These are phyloP conservation scores for Palythoa grandis DNA, from an alignment of 92 coral and sea anemone species.

Conservation along the genomic window DNA sequence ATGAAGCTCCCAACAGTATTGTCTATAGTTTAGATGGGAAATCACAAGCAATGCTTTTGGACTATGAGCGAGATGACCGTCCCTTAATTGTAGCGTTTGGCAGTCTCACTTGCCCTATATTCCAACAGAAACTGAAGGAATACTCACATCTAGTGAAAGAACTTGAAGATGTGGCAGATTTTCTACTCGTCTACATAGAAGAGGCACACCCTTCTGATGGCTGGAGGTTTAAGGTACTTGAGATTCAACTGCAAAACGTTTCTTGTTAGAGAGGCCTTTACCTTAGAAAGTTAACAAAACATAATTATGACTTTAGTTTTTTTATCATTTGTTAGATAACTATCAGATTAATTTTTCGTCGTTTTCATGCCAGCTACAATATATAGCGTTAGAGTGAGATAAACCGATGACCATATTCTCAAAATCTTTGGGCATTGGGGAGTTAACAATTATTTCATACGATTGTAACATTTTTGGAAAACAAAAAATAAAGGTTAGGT, in stretches of 20 bases:
- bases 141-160: conserved; percentile 29
- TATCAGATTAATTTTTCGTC: no score
- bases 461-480: not conserved
- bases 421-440: no score
- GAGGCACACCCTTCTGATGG: conserved; percentile 58
- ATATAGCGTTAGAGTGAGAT: no score
- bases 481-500: no score
- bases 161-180: conserved; percentile 49
- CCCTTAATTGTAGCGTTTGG: conserved; percentile 51
- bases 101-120: conserved; percentile 54
- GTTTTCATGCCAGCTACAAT: no score
- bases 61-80: conserved; percentile 25
- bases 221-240: not conserved
- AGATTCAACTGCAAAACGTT: no score
- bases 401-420: no score
- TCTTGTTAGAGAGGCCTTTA: not conserved
- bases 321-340: no score
- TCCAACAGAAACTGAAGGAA: conserved; percentile 29
- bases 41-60: conserved; percentile 40
- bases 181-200: conserved; percentile 49
- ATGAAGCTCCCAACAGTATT: conserved; percentile 37
- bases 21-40: conserved; percentile 43
- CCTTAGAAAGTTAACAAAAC: no score
- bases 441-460: no score
- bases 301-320: no score